Evolutionary conservation across 2,888 invertebrate genomes (phyloP).

Genomic region (Cheilosia soror): DNA sequence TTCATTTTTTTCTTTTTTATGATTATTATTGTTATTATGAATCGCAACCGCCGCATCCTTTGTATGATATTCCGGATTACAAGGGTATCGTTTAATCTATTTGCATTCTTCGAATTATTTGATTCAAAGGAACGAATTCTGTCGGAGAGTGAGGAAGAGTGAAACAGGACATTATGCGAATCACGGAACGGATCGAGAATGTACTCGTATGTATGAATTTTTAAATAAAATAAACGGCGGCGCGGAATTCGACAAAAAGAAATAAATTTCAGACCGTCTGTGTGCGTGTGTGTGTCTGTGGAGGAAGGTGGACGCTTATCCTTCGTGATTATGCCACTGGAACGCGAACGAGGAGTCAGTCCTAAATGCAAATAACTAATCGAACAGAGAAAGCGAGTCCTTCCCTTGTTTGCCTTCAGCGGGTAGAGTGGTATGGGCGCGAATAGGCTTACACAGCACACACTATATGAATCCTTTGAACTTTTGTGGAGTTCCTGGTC

Average conservation of each 20-base stretch:
- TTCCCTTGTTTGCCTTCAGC: conserved; percentile 54
- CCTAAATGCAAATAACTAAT: conserved; percentile 68
- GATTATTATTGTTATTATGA: conserved; percentile 69
- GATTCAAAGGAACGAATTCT: conserved; percentile 33
- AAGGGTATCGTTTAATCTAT: conserved; percentile 72
- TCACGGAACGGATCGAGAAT: background rate
- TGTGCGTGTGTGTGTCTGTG: background rate
- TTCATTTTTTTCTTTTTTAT: conserved; percentile 10
- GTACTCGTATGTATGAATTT: conserved; percentile 50
- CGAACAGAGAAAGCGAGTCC: conserved; percentile 50
- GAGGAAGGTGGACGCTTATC: background rate
- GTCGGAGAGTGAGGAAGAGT: background rate
- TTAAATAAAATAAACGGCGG: conserved; percentile 56
- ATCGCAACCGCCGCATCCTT: conserved; percentile 59
- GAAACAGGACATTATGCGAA: conserved; percentile 5
- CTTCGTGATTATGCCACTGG: conserved; percentile 17
- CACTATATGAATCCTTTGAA: conserved; percentile 64
- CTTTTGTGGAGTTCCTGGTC: conserved; percentile 47
- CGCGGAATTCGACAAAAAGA: conserved; percentile 40
- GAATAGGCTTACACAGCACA: conserved; percentile 5
- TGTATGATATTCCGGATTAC: conserved; percentile 63
- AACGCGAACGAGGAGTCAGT: conserved; percentile 39
- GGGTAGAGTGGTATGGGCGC: conserved; percentile 1
- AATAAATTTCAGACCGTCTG: conserved; percentile 3
- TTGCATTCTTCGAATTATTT: conserved; percentile 73